A percentile compares a stretch with the other conserved stretches of the same genome.
phyloP scores from a whole-genome alignment of 2,113 vertebrate genomes.

The Tympanuchus pallidicinctus region DNA sequence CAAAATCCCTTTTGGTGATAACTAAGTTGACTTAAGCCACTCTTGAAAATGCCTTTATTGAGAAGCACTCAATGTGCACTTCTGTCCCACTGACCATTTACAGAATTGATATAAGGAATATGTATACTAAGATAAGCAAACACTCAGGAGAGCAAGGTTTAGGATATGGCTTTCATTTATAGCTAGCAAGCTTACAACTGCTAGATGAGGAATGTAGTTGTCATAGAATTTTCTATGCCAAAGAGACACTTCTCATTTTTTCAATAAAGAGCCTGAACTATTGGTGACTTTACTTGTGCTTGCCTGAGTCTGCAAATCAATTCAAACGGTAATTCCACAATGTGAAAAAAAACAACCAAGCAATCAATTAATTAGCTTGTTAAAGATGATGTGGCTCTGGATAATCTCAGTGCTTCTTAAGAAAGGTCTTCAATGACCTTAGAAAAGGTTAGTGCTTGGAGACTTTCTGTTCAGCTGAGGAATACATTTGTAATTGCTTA shows the following conservation, averaged over 20 bases:
- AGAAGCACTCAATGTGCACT: background rate
- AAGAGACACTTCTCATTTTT: background rate
- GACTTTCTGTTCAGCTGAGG: background rate
- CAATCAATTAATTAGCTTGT: background rate
- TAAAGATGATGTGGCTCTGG: background rate
- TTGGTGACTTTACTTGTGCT: background rate
- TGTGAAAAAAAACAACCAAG: background rate
- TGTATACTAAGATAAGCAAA: background rate
- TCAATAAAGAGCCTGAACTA: background rate
- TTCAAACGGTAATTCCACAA: background rate
- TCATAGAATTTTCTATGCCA: background rate
- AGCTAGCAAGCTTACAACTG: background rate
- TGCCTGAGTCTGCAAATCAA: fast-evolving
- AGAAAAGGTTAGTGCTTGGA: background rate
- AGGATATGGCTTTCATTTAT: background rate
- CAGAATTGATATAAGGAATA: background rate
- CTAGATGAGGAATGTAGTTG: background rate
- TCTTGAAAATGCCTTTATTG: background rate
- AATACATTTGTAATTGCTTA: background rate
- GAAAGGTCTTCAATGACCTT: background rate
- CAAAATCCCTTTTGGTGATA: background rate
- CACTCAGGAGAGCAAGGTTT: background rate
- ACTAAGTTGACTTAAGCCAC: background rate
- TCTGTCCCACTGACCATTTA: background rate
- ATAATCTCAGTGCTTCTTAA: background rate